Base-by-base conservation (phyloP, 2,797 vertebrate genomes). In the Epinephelus malabaricus region DNA sequence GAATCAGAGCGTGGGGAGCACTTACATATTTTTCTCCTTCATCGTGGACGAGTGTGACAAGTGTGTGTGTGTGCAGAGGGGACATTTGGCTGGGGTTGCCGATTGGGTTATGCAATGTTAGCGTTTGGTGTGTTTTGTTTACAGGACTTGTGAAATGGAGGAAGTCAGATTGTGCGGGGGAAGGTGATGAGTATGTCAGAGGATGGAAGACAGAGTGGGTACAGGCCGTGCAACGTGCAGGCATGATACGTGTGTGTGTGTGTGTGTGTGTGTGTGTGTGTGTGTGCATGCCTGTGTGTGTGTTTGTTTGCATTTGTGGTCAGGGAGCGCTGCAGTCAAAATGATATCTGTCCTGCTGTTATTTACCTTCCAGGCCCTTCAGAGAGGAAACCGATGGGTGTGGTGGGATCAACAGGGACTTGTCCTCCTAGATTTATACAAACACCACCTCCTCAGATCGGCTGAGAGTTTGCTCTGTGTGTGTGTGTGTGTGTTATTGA, bases 161-260 rank as follows among this genome's bases (percentile, higher is more conserved):
- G 90, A 94, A 92, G 89, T 92, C 92, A 88, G 85, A 88, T 84
- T 88, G 87, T 91, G 90, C 85, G 87, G 89, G 83, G 91, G 86
- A 89, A 82, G 83, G 90, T 91, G 90, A 86, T 86, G 89, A 83
- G 85, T 78, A 84, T 72, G 82, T 93, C 82, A 73, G 73, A 86
- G 86, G 82, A 89, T 84, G 84, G 69, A 70, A 78, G 82, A 65
- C 51, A 54, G 69, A 85, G 85, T 56, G 75, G 79, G 82, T 82
- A 76, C 65, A 65, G 73, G 73, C 76, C 54, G 47, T 69, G 17
- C 76, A 73, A 69, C 75, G 65, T 72, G 67, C 56, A 6, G 78
- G 49, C 25, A 45, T 54, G 53, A 45, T 65, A 21, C 3, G 70
- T 60, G 27, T 27, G 27, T 30, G 27, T 30, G 27, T 30, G 27